Evolutionary conservation across 1,140 invertebrate genomes (phyloP), one percentile per base, ranked within the genome.

Genomic region (Megathymus violae): DNA sequence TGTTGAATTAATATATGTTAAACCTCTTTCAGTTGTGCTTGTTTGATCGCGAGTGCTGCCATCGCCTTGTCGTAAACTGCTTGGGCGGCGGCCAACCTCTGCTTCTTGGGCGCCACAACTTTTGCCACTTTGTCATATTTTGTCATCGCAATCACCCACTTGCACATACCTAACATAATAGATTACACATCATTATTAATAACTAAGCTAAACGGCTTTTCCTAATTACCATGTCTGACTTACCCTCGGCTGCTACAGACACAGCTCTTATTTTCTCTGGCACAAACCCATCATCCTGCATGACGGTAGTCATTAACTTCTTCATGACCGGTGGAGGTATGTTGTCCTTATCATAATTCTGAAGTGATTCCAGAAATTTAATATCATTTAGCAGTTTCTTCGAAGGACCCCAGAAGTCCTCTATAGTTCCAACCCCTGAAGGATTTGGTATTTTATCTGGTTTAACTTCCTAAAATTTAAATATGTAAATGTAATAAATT

Each of bases 361-460:
- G 93, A 10, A 99, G 85, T 15, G 94, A 94, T 59, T 97, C 95
- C 16, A 99, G 82, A 83, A 99, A 99, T 76, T 96, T 97, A 70
- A 97, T 96, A 74, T 99, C 98, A 54, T 96, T 97, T 0, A 99
- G 91, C 14, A 99, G 81, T 85, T 96, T 96, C 76, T 99, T 96
- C 0, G 97, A 97, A 0, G 97, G 95, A 5, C 95, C 96, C 98
- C 98, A 99, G 84, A 96, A 99, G 82, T 99, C 98, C 63, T 99
- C 97, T 0, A 95, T 85, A 0, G 93, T 93, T 15, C 93, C 94
- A 69, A 96, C 94, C 60, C 97, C 98, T 50, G 90, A 93, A 3
- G 96, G 94, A 89, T 97, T 96, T 5, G 95, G 94, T 40, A 97
- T 92, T 80, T 94, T 94, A 64, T 97, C 96, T 0, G 97, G 95